Evolutionary conservation across 2,797 vertebrate species (phyloP), one percentile per base, ranked within the genome.

Genomic region (Callimico goeldii): DNA sequence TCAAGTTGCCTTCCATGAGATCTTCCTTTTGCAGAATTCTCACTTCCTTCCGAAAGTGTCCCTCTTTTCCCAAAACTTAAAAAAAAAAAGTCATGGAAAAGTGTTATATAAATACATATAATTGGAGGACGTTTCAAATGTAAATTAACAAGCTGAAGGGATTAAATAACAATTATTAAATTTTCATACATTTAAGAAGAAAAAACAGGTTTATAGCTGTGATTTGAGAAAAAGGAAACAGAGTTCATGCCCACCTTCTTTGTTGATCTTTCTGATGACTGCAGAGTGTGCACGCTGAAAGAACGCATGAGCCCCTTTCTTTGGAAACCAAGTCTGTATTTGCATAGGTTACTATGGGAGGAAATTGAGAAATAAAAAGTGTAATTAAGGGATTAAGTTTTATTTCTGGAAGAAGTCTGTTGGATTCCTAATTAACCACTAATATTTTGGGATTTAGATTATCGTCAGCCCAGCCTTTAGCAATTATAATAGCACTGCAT

Each of bases 341-440:
- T 97, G 95, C 93, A 85, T 96, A 96, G 90, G 72, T 96, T 94
- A 75, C 89, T 88, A 58, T 91, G 93, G 93, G 52, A 96, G 91
- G 91, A 97, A 96, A 92, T 94, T 89, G 94, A 96, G 90, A 97
- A 96, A 93, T 93, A 96, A 95, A 96, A 96, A 91, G 58, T 58
- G 10, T 97, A 93, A 96, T 98, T 96, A 97, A 96, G 81, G 89
- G 96, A 97, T 98, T 96, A 97, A 12, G 12, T 96, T 96, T 97
- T 97, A 97, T 94, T 96, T 96, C 89, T 94, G 90, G 87, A 96
- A 90, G 90, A 95, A 93, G 72, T 94, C 91, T 58, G 19, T 95
- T 91, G 91, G 81, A 88, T 96, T 95, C 95, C 85, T 96, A 88
- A 97, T 97, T 96, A 96, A 96, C 96, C 94, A 87, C 93, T 96